A percentile compares a stretch with the other conserved stretches of the same genome.
These are phyloP conservation scores for Netelia melanura DNA, from an alignment of 2,888 invertebrate species.

Conservation along the genomic window DNA sequence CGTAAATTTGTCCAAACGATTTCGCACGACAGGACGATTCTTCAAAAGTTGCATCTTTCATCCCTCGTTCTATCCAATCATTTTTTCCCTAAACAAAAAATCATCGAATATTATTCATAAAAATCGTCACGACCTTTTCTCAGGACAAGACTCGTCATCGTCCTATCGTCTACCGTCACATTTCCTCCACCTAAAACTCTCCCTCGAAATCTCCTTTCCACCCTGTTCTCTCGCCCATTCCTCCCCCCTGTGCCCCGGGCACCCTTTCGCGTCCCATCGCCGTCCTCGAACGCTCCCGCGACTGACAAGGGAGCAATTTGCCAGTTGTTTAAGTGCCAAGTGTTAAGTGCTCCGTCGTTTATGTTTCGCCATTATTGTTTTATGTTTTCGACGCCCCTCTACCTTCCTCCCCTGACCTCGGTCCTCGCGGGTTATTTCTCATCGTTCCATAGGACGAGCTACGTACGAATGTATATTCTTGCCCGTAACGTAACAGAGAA, in stretches of 20 bases:
- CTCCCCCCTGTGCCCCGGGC: conserved; percentile 20
- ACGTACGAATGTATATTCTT: conserved; percentile 13
- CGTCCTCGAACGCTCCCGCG: conserved; percentile 57
- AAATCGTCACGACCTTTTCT: conserved; percentile 1
- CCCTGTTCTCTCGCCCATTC: conserved; percentile 11
- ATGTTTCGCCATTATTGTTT: conserved; percentile 85
- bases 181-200: conserved; percentile 81
- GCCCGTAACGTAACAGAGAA: conserved; percentile 40
- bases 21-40: no score
- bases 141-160: conserved; percentile 13
- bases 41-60: no score
- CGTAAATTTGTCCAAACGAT: no score
- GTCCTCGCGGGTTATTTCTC: conserved; percentile 71
- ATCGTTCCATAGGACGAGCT: conserved; percentile 15
- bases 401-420: conserved; percentile 73
- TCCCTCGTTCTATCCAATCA: no score
- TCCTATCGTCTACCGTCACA: conserved; percentile 73
- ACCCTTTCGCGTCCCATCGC: conserved; percentile 46
- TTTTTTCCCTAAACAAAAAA: neutral
- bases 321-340: conserved; percentile 85
- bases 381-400: conserved; percentile 79
- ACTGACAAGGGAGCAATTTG: conserved; percentile 85
- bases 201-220: conserved; percentile 76
- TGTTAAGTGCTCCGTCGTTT: conserved; percentile 85
- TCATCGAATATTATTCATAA: neutral